Evolutionary conservation across 2,113 vertebrate genomes (phyloP).

Genomic region (Oryzias melastigma): DNA sequence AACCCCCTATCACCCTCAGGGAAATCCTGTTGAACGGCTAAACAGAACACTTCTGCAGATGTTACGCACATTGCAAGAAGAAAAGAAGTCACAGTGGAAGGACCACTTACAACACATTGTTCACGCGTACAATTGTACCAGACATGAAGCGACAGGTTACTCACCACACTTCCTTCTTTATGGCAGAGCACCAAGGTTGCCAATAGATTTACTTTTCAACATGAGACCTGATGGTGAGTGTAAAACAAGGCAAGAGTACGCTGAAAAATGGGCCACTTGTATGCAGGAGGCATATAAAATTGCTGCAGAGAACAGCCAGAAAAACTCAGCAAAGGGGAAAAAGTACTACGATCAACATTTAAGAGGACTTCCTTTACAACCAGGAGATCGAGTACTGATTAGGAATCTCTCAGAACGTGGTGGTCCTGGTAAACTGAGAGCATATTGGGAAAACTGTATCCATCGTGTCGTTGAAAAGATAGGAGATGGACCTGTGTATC

Average conservation of each 20-base stretch:
- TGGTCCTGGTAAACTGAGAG: slow-evolving; percentile 17
- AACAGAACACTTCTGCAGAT: neutral
- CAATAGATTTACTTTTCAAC: slow-evolving; percentile 1
- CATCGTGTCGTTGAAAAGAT: slow-evolving; percentile 11
- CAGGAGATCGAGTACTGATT: slow-evolving; percentile 24
- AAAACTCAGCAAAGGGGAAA: no score
- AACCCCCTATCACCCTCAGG: no score
- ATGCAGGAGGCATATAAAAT: no score
- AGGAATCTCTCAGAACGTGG: slow-evolving; percentile 16
- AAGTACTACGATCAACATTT: slow-evolving; percentile 6
- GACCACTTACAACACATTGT: neutral
- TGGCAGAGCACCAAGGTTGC: neutral
- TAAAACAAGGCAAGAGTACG: neutral
- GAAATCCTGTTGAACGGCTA: neutral
- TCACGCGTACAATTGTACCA: neutral
- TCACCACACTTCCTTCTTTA: neutral
- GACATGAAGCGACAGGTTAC: neutral
- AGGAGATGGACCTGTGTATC: slow-evolving; percentile 8
- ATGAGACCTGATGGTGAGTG: neutral
- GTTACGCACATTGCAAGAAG: neutral
- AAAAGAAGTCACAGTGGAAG: neutral
- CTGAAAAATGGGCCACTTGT: neutral
- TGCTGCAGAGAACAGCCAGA: neutral
- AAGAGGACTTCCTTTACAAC: slow-evolving; percentile 18
- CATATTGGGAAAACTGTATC: slow-evolving; percentile 13